Conservation (phyloP, 2,113 vertebrate species). For the Lichenostomus cassidix region DNA sequence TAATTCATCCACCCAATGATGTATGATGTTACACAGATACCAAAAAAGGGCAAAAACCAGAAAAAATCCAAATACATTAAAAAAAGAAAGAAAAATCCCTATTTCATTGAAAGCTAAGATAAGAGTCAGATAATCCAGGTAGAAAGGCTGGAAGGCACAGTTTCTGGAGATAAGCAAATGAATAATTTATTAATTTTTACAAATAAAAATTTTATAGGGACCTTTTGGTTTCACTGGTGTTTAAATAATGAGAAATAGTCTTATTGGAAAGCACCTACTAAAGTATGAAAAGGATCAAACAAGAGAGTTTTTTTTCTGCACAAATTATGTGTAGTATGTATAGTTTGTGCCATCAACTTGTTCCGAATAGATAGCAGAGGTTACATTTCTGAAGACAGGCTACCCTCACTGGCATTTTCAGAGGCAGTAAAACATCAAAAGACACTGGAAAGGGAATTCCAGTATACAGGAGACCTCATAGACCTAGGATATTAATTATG, state of each 20-base stretch:
- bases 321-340: background rate
- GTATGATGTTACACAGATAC: background rate
- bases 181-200: background rate
- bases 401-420: background rate
- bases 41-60: background rate
- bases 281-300: background rate
- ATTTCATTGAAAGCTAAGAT: background rate
- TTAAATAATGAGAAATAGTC: background rate
- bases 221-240: background rate
- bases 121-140: background rate
- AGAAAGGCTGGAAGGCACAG: background rate
- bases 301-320: background rate
- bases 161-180: background rate
- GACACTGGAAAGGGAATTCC: background rate
- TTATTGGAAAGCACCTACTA: background rate
- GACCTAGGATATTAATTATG: background rate
- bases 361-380: background rate
- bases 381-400: background rate
- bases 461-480: background rate
- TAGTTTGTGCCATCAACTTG: background rate
- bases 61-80: background rate
- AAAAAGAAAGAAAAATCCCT: background rate
- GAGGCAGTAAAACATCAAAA: background rate
- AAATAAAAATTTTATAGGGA: background rate
- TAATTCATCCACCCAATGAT: background rate